These are phyloP conservation scores for Brachionus rotundiformis DNA, from an alignment of 1,140 invertebrate species.

Conservation along the genomic window DNA sequence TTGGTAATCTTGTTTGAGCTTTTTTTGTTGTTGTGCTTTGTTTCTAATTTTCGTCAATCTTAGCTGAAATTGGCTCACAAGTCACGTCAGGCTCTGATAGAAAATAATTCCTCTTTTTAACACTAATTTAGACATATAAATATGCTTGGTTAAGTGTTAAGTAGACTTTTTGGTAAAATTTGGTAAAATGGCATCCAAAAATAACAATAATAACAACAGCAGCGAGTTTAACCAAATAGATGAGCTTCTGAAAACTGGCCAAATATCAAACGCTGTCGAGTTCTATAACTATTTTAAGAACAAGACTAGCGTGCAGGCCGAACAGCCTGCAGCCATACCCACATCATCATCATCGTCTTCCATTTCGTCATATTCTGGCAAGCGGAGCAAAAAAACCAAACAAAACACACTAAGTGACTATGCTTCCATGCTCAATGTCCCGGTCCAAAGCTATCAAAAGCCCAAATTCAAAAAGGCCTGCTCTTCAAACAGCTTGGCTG, in stretches of 20 bases:
- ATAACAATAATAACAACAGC: too few relatives aligned
- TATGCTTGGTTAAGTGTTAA: not conserved
- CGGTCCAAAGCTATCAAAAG: not conserved
- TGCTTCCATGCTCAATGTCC: not conserved
- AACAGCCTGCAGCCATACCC: not conserved
- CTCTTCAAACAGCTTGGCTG: slow-evolving; percentile 8
- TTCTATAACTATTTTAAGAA: slow-evolving; percentile 52
- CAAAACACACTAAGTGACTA: slow-evolving; percentile 6
- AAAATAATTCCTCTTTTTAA: not conserved
- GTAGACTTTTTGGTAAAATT: not conserved
- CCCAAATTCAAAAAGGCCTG: not conserved
- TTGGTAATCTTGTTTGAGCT: slow-evolving; percentile 16
- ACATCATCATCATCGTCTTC: slow-evolving; percentile 2
- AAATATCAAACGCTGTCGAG: slow-evolving; percentile 49
- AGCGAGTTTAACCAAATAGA: slow-evolving; percentile 43
- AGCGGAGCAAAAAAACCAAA: not conserved
- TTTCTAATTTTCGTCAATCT: not conserved
- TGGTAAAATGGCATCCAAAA: slow-evolving; percentile 36
- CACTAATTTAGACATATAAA: not conserved
- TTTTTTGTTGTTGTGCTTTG: not conserved
- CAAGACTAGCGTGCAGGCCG: not conserved
- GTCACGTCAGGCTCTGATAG: not conserved
- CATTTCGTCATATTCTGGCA: not conserved
- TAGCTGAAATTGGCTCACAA: not conserved
- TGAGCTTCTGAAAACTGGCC: slow-evolving; percentile 24